phyloP scores from a whole-genome alignment of 1,140 invertebrate species.

The Alviniconcha marisindica region DNA sequence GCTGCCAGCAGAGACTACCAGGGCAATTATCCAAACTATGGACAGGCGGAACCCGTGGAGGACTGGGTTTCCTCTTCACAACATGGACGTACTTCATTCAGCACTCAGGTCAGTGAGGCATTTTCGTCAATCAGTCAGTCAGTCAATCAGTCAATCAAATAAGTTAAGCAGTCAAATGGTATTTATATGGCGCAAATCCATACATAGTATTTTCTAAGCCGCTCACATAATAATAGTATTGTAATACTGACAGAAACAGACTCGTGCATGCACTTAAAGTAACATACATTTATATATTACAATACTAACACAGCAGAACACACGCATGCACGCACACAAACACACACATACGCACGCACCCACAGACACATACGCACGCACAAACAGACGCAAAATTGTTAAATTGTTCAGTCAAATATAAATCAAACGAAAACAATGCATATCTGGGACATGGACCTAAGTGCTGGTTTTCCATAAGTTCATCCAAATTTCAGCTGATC shows the following conservation, averaged over 20 bases:
- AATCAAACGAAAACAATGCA: too few species aligned
- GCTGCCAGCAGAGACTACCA: not conserved
- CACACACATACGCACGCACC: not conserved
- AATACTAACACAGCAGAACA: not conserved
- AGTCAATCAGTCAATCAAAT: not conserved
- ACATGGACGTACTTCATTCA: not conserved
- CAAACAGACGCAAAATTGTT: too few species aligned
- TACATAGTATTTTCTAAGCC: not conserved
- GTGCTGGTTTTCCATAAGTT: too few species aligned
- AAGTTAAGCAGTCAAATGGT: not conserved
- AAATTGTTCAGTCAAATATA: too few species aligned
- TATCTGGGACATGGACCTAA: too few species aligned
- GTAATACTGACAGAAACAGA: too few species aligned
- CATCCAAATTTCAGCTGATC: too few species aligned
- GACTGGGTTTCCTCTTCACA: constrained; percentile 19
- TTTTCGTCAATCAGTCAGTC: too few species aligned
- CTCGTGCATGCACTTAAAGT: too few species aligned
- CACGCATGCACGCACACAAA: not conserved
- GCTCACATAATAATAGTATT: too few species aligned
- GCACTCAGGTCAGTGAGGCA: not conserved
- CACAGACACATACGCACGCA: not conserved
- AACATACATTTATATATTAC: not conserved
- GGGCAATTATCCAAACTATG: not conserved
- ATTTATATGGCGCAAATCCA: too few species aligned
- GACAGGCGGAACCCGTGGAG: not conserved